phyloP scores from a whole-genome alignment of 1,140 invertebrate species.

The Polypedilum pembai region DNA sequence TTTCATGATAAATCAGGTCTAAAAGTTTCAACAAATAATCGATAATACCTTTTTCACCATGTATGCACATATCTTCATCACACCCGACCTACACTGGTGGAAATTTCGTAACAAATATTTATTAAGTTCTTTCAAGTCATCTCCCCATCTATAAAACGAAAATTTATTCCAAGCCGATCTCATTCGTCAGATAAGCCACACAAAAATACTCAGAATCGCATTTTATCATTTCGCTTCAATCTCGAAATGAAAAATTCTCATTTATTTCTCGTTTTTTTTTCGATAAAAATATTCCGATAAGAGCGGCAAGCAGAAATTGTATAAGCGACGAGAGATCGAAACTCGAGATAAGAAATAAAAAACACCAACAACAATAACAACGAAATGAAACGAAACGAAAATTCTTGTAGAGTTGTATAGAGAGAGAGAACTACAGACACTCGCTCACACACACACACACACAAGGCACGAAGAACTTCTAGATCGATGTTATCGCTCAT shows the following conservation, averaged over 20 bases:
- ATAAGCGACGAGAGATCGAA: conserved; percentile 10
- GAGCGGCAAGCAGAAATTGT: conserved; percentile 10
- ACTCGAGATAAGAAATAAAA: conserved; percentile 8
- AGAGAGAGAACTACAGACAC: background rate
- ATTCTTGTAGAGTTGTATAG: conserved; percentile 18
- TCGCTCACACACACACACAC: too few species aligned
- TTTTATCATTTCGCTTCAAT: conserved; percentile 19
- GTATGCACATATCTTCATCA: too few species aligned
- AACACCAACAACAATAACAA: conserved; percentile 23
- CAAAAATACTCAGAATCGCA: conserved; percentile 28
- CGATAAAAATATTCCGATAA: conserved; percentile 23
- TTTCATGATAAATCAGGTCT: too few species aligned
- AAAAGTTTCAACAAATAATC: too few species aligned
- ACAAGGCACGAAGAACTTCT: background rate
- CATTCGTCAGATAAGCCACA: background rate
- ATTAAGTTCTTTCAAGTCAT: background rate
- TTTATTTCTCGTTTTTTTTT: conserved; percentile 27
- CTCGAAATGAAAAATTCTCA: conserved; percentile 28
- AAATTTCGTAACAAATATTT: background rate
- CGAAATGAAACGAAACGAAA: conserved; percentile 17
- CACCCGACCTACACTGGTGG: too few species aligned
- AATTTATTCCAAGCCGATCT: conserved; percentile 22
- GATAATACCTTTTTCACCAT: too few species aligned
- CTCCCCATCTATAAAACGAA: conserved; percentile 14
- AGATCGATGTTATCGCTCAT: conserved; percentile 3